Evolutionary conservation across 2,888 invertebrate species (phyloP).

Genomic region (Cantharis nigra): DNA sequence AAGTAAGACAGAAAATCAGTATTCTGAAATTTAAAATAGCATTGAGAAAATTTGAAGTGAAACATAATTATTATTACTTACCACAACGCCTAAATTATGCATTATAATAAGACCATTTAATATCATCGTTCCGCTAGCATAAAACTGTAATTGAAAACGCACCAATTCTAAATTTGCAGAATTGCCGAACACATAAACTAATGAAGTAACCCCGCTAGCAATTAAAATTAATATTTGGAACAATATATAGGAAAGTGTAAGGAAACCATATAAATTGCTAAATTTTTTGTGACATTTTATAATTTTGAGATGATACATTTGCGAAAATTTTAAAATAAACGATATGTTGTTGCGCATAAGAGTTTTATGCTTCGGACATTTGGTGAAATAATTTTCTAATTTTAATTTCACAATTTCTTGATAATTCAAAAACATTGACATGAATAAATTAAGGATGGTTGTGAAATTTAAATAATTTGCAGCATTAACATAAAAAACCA

Average conservation of each 20-base stretch:
- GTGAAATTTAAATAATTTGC: background rate
- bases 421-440: background rate
- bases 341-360: background rate
- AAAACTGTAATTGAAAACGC: background rate
- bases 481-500: background rate
- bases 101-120: too few relatives aligned
- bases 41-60: too few relatives aligned
- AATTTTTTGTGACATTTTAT: background rate
- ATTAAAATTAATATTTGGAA: too few relatives aligned
- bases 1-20: background rate
- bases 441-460: background rate
- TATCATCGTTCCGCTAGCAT: too few relatives aligned
- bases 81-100: too few relatives aligned
- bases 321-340: background rate
- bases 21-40: background rate
- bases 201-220: too few relatives aligned
- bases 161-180: background rate
- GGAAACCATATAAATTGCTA: background rate
- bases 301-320: background rate
- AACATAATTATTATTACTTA: too few relatives aligned
- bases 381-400: background rate
- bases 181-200: background rate
- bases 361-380: background rate
- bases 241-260: background rate
- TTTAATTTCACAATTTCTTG: background rate